Evolutionary conservation across 2,797 vertebrate genomes (phyloP).

Genomic region (Nasua narica): DNA sequence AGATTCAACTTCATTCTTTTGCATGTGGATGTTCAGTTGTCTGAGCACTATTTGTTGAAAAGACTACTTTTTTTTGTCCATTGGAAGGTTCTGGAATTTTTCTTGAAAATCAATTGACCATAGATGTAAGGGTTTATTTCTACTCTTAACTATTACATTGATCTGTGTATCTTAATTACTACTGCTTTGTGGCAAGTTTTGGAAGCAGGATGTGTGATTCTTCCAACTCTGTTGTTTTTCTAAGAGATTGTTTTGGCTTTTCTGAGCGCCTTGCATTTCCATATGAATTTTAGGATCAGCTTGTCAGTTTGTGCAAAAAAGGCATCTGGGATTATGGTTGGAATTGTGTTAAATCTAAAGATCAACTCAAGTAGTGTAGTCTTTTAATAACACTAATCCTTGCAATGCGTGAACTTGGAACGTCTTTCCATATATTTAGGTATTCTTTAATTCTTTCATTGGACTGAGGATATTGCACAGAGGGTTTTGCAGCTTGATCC

Average conservation of each 20-base stretch:
- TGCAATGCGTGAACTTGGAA: neutral
- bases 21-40: neutral
- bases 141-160: neutral
- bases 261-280: neutral
- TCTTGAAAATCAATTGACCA: neutral
- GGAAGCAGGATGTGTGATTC: neutral
- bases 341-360: neutral
- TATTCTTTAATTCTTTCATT: conserved; percentile 8
- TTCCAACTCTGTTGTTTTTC: neutral
- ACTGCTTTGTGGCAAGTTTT: neutral
- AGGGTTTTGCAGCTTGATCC: neutral
- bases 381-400: neutral
- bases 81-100: neutral
- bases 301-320: neutral
- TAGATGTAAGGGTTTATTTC: neutral
- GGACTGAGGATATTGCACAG: neutral
- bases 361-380: neutral
- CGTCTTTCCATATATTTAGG: neutral
- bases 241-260: conserved; percentile 22
- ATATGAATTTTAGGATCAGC: neutral
- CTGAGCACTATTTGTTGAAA: neutral
- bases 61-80: neutral
- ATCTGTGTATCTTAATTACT: neutral
- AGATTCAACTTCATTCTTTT: neutral
- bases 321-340: neutral